Conservation (phyloP, 2,888 invertebrate genomes). For the Orthosia gracilis region DNA sequence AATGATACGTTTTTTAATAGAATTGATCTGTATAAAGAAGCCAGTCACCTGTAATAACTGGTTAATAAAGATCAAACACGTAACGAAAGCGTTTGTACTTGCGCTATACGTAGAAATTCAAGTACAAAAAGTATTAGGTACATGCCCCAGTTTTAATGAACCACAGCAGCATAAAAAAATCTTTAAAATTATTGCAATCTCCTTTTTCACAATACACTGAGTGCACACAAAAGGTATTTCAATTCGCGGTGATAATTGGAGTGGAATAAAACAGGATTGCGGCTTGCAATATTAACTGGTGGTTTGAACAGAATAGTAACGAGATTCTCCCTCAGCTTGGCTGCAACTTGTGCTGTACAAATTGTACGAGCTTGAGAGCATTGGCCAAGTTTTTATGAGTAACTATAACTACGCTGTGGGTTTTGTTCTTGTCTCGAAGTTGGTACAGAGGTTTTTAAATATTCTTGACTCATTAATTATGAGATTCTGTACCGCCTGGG, state of each 20-base stretch:
- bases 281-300: slow-evolving; percentile 67
- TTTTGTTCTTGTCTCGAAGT: slow-evolving; percentile 24
- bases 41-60: too few relatives aligned
- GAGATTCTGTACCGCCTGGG: not conserved
- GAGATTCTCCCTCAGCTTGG: slow-evolving; percentile 38
- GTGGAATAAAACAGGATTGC: slow-evolving; percentile 71
- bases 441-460: slow-evolving; percentile 8
- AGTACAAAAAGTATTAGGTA: not conserved
- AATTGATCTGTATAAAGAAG: not conserved
- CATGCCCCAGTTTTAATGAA: slow-evolving; percentile 6
- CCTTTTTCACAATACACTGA: slow-evolving; percentile 35
- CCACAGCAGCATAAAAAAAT: not conserved
- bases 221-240: slow-evolving; percentile 69
- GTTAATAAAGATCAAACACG: too few relatives aligned
- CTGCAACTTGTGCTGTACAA: slow-evolving; percentile 45
- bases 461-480: not conserved
- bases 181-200: slow-evolving; percentile 22
- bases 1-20: not conserved
- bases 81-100: not conserved
- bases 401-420: slow-evolving; percentile 11
- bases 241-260: slow-evolving; percentile 69
- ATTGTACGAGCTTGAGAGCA: slow-evolving; percentile 34
- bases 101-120: not conserved
- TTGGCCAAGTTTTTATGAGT: slow-evolving; percentile 36
- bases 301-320: slow-evolving; percentile 60